Evolutionary conservation across 2,113 vertebrate species (phyloP), one percentile per base, ranked within the genome.

Genomic region (Coreoperca whiteheadi): DNA sequence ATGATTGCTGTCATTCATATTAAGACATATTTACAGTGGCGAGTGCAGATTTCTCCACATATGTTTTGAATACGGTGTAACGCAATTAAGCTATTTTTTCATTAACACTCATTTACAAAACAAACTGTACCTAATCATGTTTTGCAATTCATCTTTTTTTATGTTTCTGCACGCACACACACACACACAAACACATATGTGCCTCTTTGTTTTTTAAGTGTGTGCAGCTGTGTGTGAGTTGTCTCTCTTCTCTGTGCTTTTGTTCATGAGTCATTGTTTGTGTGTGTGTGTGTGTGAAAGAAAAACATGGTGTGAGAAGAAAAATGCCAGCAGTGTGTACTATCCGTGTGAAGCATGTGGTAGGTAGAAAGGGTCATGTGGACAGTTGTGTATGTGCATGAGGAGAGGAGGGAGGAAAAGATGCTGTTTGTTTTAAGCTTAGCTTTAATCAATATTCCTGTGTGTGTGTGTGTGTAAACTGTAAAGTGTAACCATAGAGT

Each of bases 1-100:
- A 20, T 61, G 83, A 94, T 87, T 74, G 66, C 80, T 89, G 89
- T 91, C 92, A 89, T 84, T 93, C 91, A 90, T 79, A 90, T 93
- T 54, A 83, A 91, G 72, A 91, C 86, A 92, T 90, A 90, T 90
- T 92, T 85, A 87, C 79, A 71, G 53, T 15, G 56, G 20, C 48
- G 28, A 20, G 76, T 74, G 57, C 61, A 83, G 74, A 92, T 91
- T 85, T 81, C 64, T 79, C 6, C 53, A 15, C 83, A n/a, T 79
- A 84, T 64, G 72, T 75, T 90, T 87, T 85, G 23, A 87, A 87
- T 74, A 77, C 51, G 48, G 61, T 61, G 39, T 46, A 51, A 69
- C 8, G 34, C 70, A 71, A 79, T 68, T 70, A 39, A 39, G 1
- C 15, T 30, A 15, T 32, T 60, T 53, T 43, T 37, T 65, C 30